Evolutionary conservation across 2,888 invertebrate species (phyloP), one percentile per base, ranked within the genome.

Genomic region (Acleris holmiana): DNA sequence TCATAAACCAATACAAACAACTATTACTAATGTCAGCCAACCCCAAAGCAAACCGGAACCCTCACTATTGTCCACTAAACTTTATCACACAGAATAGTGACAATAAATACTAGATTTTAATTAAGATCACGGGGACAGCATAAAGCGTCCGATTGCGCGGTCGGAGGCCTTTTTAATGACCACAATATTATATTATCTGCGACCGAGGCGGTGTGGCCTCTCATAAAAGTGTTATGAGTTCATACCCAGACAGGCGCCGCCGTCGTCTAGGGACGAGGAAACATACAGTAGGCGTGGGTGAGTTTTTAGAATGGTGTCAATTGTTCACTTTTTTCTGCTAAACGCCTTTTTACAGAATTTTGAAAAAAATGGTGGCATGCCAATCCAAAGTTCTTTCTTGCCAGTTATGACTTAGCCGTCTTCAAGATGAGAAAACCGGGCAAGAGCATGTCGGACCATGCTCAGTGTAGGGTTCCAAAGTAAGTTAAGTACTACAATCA

Each of bases 201-300:
- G 74, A 67, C 70, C 69, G 71, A 63, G 68, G 61, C 57, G 61
- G 65, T 76, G 77, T 74, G 75, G 73, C 72, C 74, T 77, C 82
- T 84, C 88, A 82, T 91, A 90, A 91, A 91, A 90, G 75, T 88
- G 84, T 90, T 91, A 91, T 89, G 90, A 86, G 88, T 89, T 88
- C 88, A 88, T 89, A 86, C 82, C 76, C 75, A 83, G 83, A 76
- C 81, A 76, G 76, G 74, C 76, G 76, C 81, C 73, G 69, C 66
- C 61, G 60, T 67, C 61, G 60, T 67, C 60, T 71, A 67, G 69
- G 13, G 49, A 10, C 41, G 50, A 58, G 55, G 47, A 53, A 56
- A 47, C 21, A 17, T 41, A 61, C 65, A 50, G 47, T 59, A 51
- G 41, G 54, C 41, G n/a, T 5, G 4, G 8, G 0, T 29, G 29